phyloP scores from a whole-genome alignment of 2,113 vertebrate genomes.

The Xenopus tropicalis region DNA sequence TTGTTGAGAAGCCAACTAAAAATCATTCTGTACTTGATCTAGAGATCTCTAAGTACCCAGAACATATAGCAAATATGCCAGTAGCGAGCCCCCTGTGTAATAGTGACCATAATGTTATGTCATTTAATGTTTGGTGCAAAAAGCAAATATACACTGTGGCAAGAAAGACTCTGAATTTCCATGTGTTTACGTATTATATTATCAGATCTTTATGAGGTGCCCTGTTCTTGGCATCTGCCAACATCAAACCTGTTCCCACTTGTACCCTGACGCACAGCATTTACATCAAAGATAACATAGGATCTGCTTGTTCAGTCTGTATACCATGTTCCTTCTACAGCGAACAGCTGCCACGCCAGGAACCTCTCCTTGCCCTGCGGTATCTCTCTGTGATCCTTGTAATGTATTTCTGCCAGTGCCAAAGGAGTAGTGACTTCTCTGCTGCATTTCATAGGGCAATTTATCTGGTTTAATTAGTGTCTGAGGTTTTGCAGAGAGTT shows the following conservation, averaged over 20 bases:
- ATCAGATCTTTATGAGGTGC: too few species aligned
- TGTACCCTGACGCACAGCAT: background rate
- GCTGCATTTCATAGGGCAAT: background rate
- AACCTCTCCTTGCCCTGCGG: constrained; percentile 38
- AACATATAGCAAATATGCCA: too few species aligned
- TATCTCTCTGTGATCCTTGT: background rate
- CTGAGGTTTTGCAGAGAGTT: background rate
- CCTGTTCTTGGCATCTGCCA: too few species aligned
- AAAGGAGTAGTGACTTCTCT: background rate
- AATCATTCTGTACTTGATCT: too few species aligned
- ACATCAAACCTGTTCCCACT: constrained; percentile 10
- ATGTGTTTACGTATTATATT: too few species aligned
- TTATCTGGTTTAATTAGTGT: constrained; percentile 1
- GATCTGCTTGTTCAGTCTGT: constrained; percentile 13
- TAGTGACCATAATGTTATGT: too few species aligned
- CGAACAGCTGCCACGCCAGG: background rate
- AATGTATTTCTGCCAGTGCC: background rate
- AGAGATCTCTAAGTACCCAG: too few species aligned
- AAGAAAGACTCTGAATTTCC: too few species aligned
- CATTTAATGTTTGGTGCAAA: too few species aligned
- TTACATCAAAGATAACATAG: constrained; percentile 12
- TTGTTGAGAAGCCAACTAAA: too few species aligned
- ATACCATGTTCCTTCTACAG: constrained; percentile 9
- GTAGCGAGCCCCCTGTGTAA: too few species aligned
- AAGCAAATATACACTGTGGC: too few species aligned